Evolutionary conservation across 2,113 vertebrate genomes (phyloP).

Genomic region (Thalassarche chlororhynchos): DNA sequence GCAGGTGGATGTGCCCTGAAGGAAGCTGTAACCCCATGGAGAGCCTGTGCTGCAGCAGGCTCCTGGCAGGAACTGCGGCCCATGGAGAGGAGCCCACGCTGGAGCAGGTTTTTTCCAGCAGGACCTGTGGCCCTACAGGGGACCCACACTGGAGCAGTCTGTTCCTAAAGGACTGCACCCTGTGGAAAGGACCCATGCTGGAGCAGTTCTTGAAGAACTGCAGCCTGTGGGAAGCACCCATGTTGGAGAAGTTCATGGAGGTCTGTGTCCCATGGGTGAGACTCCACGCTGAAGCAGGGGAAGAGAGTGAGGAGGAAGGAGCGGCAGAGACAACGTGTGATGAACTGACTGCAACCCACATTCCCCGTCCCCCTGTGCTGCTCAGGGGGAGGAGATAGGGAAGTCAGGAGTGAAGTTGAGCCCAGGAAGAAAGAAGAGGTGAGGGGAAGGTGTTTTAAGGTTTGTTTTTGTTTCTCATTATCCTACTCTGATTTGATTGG

Average conservation of each 20-base stretch:
- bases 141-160: not conserved
- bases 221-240: not conserved
- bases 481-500: not conserved
- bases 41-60: not conserved
- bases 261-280: not conserved
- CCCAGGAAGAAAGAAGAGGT: not conserved
- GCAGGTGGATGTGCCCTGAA: not conserved
- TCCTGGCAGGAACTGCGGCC: not conserved
- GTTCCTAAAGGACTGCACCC: not conserved
- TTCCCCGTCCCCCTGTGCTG: not conserved
- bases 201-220: not conserved
- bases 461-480: not conserved
- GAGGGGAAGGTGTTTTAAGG: not conserved
- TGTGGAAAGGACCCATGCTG: not conserved
- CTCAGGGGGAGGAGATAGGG: not conserved
- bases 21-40: not conserved
- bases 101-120: not conserved
- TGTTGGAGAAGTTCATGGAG: not conserved
- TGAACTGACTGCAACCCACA: not conserved
- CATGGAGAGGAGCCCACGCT: fast-evolving
- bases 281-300: not conserved
- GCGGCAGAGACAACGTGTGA: fast-evolving
- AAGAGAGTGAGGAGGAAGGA: not conserved
- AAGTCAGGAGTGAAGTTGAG: not conserved
- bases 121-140: not conserved